Base-by-base conservation (phyloP, 2,888 invertebrate genomes). In the Drosophila lutescens region DNA sequence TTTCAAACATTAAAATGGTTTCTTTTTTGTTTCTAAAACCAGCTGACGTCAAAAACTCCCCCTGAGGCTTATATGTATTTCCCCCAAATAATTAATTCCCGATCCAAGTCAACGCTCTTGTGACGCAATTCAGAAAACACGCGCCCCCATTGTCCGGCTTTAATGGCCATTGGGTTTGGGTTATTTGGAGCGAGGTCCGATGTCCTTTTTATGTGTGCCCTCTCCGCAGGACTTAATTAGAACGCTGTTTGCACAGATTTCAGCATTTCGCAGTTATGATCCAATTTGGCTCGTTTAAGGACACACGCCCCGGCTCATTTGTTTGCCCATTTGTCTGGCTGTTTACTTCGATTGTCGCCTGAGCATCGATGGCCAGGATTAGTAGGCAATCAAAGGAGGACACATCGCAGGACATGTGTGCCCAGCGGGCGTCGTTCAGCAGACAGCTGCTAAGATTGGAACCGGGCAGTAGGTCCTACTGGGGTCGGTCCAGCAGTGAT, bases 201-300 rank as follows among this genome's bases (percentile, higher is more conserved):
- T 63, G 77, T 73, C 65, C 62, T 50, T 69, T 85, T 72, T 65
- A 69, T 86, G 78, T 60, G 30, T 43, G 51, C 66, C 43, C 75
- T 66, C 86, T 66, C 88, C 69, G 86, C 89, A 69, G 83, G 87
- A 90, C 78, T 85, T 86, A 90, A 90, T 90, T 90, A 90, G 82
- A 73, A 76, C 76, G 76, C 77, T 89, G 87, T 87, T 87, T 89
- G 90, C 84, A 77, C 85, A 90, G 90, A 89, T 89, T 89, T 89
- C 67, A 67, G 77, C 83, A 88, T 81, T 86, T 74, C 47, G 74
- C 83, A 67, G 83, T 82, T 85, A 89, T 87, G 85, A 87, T 87
- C 83, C 89, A 87, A 85, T 85, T 89, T 89, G 66, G 36, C 60
- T 44, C 51, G 65, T 81, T 84, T 88, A 81, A 88, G 88, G 87